Base-by-base conservation (phyloP, 2,888 invertebrate species). In the Liopterus haemorrhoidalis region DNA sequence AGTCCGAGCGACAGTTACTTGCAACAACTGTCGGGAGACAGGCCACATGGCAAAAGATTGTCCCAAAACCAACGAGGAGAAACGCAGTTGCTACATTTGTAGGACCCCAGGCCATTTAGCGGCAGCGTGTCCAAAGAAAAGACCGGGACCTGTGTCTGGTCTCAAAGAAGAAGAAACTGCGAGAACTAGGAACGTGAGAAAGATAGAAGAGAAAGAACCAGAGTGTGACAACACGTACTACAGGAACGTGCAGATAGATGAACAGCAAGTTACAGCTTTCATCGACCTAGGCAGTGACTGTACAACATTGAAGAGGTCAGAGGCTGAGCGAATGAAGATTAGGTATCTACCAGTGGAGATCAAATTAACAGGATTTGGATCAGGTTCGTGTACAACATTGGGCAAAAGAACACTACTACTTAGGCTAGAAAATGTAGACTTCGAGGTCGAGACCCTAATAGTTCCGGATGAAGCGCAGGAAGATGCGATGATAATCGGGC, bases 231-330 rank as follows among this genome's bases (percentile, higher is more conserved):
- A n/a, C n/a, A n/a, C n/a, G n/a, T n/a, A n/a, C n/a, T n/a, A n/a
- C n/a, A 32, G 16, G 16, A 32, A 5, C 2, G 16, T 32, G 11
- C 9, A 2, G 8, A 32, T 32, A 2, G 32, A 32, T 5, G 16
- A 11, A 9, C 5, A 32, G 16, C 18, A 15, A 15, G 2, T 32
- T 4, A 9, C 16, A 4, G 32, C 32, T n/a, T 32, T 32, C 9
- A 15, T 32, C n/a, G 32, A 32, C 11, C 32, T 32, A 5, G 32
- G 32, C 16, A 32, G 32, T 19, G 32, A 32, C 8, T 32, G 32
- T 4, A 19, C 19, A 3, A 32, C 32, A 5, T 3, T 32, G 15
- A 12, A 11, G 5, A 32, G 19, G 15, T 18, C 9, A 5, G 14
- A 12, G 8, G 16, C 16, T 6, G 15, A 32, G 5, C 2, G 11